A percentile compares a stretch with the other conserved stretches of the same genome.
These are phyloP conservation scores for Lutraria lutraria DNA, from an alignment of 2,888 invertebrate species.

Conservation along the genomic window DNA sequence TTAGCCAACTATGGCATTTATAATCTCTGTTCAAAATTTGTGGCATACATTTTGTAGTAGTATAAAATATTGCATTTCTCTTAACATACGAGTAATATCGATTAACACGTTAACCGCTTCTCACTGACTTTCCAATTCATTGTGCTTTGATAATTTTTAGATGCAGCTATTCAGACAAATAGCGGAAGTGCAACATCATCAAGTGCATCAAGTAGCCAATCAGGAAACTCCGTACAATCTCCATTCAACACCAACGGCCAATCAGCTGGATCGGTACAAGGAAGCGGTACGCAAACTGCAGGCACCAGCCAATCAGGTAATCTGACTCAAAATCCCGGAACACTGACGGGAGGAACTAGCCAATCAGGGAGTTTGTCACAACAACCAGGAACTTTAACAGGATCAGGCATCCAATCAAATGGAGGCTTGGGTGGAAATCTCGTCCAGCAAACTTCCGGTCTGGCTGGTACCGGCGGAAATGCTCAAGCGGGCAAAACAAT, in stretches of 20 bases:
- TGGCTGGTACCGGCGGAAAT: constrained; percentile 48
- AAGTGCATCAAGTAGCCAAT: constrained; percentile 24
- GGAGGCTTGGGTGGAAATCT: constrained; percentile 37
- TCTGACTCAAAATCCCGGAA: constrained; percentile 12
- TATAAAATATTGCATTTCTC: too few species aligned
- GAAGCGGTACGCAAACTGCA: constrained; percentile 5
- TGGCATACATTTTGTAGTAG: too few species aligned
- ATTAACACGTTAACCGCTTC: too few species aligned
- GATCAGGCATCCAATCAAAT: constrained; percentile 27
- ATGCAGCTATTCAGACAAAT: not conserved
- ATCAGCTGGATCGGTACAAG: constrained; percentile 21
- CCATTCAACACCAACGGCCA: not conserved
- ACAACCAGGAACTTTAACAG: constrained; percentile 17
- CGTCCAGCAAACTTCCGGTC: constrained; percentile 46
- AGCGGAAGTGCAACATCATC: constrained; percentile 29
- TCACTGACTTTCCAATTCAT: too few species aligned
- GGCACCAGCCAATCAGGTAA: constrained; percentile 17
- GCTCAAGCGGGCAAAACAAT: constrained; percentile 25
- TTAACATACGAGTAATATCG: too few species aligned
- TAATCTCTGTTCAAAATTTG: too few species aligned
- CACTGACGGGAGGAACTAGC: not conserved
- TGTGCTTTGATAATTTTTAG: not conserved
- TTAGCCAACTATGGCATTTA: too few species aligned
- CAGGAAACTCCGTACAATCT: constrained; percentile 27
- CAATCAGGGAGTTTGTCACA: constrained; percentile 31